Evolutionary conservation across 2,113 vertebrate genomes (phyloP), one percentile per base, ranked within the genome.

Genomic region (Apeltes quadracus): DNA sequence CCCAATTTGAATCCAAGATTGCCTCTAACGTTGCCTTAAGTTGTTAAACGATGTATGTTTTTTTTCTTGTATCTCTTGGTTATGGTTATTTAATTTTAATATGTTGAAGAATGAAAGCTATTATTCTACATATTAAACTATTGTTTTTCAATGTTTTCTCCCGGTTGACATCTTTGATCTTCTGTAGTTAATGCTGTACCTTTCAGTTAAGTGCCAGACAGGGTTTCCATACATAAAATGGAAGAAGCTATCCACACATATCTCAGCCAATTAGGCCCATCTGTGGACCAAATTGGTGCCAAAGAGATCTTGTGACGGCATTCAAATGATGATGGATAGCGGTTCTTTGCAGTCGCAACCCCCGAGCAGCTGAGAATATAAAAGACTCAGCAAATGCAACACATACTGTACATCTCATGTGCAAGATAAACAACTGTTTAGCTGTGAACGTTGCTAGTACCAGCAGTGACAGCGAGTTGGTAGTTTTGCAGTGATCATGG

Each of bases 281-380:
- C 65, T 84, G 69, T n/a, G 11, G 71, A 25, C 55, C 56, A 82
- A 74, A 85, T 69, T 82, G 71, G 32, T 77, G 77, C 75, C 81
- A 84, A 72, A 69, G 64, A 76, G 68, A 76, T 78, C 38, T 67
- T 81, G 66, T 61, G 56, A 73, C 76, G 74, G 72, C 72, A 51
- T 76, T 84, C 75, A 86, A 88, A 87, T 78, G 79, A 84, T 87
- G 79, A 86, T 84, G 73, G 75, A 83, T 77, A 44, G 74, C 36
- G 43, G 80, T 74, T 75, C 56, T 81, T 79, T 74, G 75, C 79
- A 84, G 73, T 74, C 70, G 62, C 81, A 79, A 61, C 3, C 1
- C 46, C 34, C 34, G 23, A 75, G 74, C 63, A 38, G 75, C 36
- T 22, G 53, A 61, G 44, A 77, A 84, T 79, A 70, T 46, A 75